Conservation (phyloP, 1,140 invertebrate genomes). For the Nilaparvata lugens region DNA sequence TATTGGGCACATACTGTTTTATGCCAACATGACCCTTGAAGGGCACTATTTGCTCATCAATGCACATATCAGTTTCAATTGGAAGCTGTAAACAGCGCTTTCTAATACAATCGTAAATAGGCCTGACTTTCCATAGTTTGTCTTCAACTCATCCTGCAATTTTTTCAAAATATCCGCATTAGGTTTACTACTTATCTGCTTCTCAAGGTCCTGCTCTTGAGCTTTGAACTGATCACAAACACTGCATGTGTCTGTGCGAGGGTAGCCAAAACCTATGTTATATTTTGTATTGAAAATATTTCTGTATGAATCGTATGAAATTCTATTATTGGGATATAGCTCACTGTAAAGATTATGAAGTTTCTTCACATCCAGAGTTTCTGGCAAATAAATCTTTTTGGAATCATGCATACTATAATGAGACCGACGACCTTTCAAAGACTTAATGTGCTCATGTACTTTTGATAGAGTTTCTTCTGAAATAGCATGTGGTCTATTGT, state of each 20-base stretch:
- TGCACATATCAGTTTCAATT: too few species aligned
- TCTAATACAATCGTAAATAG: too few species aligned
- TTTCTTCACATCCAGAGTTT: conserved; percentile 4
- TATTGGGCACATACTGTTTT: too few species aligned
- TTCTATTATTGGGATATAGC: conserved; percentile 9
- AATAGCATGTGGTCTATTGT: conserved; percentile 13
- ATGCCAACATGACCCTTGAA: too few species aligned
- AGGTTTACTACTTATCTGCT: too few species aligned
- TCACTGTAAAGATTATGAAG: conserved; percentile 9
- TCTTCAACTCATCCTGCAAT: too few species aligned
- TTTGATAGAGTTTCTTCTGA: not conserved
- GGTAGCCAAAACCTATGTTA: conserved; percentile 10
- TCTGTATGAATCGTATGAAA: conserved; percentile 8
- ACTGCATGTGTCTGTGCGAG: conserved; percentile 10
- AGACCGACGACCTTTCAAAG: not conserved
- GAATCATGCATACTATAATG: conserved; percentile 10
- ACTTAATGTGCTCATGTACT: conserved; percentile 10
- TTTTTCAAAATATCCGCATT: too few species aligned
- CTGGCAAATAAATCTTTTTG: not conserved
- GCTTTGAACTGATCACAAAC: not conserved
- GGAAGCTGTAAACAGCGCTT: too few species aligned
- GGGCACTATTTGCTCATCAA: too few species aligned
- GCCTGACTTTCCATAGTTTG: too few species aligned
- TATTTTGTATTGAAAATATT: conserved; percentile 11
- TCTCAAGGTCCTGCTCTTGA: too few species aligned